Evolutionary conservation across 1,140 invertebrate genomes (phyloP).

Genomic region (Calycopis cecrops): DNA sequence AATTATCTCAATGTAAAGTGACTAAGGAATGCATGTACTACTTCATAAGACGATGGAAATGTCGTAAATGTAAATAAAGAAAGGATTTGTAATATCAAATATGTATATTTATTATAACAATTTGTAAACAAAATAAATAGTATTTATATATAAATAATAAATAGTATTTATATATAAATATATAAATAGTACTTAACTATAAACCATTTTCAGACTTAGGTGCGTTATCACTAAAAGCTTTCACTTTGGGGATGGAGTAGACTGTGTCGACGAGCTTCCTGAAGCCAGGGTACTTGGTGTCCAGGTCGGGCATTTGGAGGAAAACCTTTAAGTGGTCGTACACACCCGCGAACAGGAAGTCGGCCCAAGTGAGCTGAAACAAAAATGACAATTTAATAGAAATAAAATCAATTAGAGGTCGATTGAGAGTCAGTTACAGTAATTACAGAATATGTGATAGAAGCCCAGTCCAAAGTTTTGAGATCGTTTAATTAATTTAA

Average conservation of each 20-base stretch:
- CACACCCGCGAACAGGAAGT: slow-evolving; percentile 75
- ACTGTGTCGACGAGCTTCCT: slow-evolving; percentile 35
- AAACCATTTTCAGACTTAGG: slow-evolving; percentile 27
- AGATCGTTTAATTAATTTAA: no score
- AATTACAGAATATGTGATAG: no score
- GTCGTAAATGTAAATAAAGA: no score
- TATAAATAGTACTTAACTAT: no score
- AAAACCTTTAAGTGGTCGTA: slow-evolving; percentile 77
- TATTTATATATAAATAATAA: no score
- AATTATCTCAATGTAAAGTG: no score
- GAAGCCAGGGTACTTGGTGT: slow-evolving; percentile 53
- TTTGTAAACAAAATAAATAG: background rate
- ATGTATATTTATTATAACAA: background rate
- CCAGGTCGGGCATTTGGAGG: slow-evolving; percentile 75
- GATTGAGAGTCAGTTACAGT: background rate
- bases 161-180: no score
- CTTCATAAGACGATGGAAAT: no score
- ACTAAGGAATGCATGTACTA: no score
- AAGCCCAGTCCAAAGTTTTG: no score
- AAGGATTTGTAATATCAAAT: background rate
- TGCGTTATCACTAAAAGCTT: slow-evolving; percentile 33
- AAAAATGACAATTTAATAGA: slow-evolving; percentile 75
- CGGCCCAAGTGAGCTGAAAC: slow-evolving; percentile 80
- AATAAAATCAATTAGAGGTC: slow-evolving; percentile 29
- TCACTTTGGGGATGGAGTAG: slow-evolving; percentile 39